These are phyloP conservation scores for Patella depressa DNA, from an alignment of 2,888 invertebrate species.

Conservation along the genomic window DNA sequence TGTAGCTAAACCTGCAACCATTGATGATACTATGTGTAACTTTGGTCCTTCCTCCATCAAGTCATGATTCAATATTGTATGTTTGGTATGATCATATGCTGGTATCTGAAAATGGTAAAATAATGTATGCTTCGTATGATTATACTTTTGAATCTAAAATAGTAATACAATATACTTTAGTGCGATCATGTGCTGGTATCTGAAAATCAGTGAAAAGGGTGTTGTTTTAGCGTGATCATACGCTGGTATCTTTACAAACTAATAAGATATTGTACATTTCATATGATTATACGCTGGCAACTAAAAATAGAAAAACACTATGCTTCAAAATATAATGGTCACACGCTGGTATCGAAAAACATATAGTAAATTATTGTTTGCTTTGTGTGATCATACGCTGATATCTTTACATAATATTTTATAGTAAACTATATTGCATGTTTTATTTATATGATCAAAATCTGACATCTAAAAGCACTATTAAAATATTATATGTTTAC, in stretches of 20 bases:
- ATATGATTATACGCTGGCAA: slow-evolving; percentile 65
- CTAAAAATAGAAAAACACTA: slow-evolving; percentile 31
- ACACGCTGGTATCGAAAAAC: no score
- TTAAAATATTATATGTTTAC: slow-evolving; percentile 60
- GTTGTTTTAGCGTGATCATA: slow-evolving; percentile 16
- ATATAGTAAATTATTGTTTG: slow-evolving; percentile 17
- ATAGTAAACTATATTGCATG: no score
- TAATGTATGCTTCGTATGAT: no score
- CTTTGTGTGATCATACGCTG: no score
- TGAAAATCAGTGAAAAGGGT: no score
- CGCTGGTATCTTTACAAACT: neutral
- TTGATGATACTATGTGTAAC: slow-evolving; percentile 57
- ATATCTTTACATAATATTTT: no score
- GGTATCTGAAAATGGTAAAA: slow-evolving; percentile 50
- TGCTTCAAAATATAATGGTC: no score
- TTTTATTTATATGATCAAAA: no score
- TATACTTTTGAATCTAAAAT: no score
- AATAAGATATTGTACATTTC: slow-evolving; percentile 59
- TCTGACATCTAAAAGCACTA: neutral
- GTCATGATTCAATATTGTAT: slow-evolving; percentile 53
- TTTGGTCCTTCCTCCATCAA: slow-evolving; percentile 54
- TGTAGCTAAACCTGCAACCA: slow-evolving; percentile 62
- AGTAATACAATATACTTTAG: no score
- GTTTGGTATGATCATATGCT: slow-evolving; percentile 64
- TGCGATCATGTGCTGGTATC: no score